Percentiles rank a stretch among this genome's conserved stretches.
Conservation (phyloP, 1,140 invertebrate species). For the Caerostris extrusa region DNA sequence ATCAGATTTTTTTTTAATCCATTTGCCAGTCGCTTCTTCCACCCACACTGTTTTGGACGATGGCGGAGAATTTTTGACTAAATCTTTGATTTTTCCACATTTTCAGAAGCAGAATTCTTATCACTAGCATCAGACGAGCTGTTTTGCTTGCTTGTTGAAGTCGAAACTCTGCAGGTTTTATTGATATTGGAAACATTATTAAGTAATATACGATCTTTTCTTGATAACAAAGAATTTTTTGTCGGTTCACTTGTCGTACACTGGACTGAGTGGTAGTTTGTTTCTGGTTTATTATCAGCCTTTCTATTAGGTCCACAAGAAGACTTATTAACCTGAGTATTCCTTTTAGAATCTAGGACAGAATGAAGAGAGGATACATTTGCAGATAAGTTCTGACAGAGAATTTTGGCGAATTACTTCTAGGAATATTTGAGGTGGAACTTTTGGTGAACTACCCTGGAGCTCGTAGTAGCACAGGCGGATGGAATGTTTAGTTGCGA, state of each 20-base stretch:
- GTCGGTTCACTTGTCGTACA: neutral
- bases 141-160: neutral
- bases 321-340: neutral
- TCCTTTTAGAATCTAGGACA: neutral
- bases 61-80: constrained; percentile 45
- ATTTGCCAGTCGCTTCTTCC: constrained; percentile 58
- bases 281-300: constrained; percentile 55
- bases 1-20: constrained; percentile 57
- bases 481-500: constrained; percentile 23
- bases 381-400: neutral
- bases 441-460: constrained; percentile 32
- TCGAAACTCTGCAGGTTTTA: neutral
- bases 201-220: constrained; percentile 22
- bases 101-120: constrained; percentile 4
- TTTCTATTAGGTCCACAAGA: neutral
- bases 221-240: constrained; percentile 19
- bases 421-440: constrained; percentile 43
- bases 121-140: neutral
- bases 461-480: neutral
- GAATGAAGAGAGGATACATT: constrained; percentile 13
- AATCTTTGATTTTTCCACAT: constrained; percentile 63
- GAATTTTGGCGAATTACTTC: constrained; percentile 23
- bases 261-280: neutral
- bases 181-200: constrained; percentile 42
- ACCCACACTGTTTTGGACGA: constrained; percentile 68